These are phyloP conservation scores for Zaprionus taronus DNA, from an alignment of 1,140 invertebrate genomes.

Conservation along the genomic window DNA sequence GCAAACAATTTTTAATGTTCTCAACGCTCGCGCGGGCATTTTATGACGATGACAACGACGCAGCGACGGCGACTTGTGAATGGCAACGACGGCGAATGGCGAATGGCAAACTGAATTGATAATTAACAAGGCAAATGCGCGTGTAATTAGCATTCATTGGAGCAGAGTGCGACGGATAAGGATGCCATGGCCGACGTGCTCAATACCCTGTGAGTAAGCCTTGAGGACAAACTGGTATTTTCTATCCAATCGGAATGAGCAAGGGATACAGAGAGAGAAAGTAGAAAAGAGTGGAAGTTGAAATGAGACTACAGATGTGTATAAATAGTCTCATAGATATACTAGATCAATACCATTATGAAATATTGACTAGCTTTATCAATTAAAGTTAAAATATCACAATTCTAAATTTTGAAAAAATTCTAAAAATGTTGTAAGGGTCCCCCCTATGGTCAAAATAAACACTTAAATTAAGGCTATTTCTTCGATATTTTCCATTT, in stretches of 20 bases:
- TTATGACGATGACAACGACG: conserved; percentile 62
- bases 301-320: not conserved
- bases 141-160: conserved; percentile 80
- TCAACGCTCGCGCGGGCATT: conserved; percentile 58
- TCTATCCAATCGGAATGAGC: not conserved
- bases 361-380: no score
- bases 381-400: no score
- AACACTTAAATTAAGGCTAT: no score
- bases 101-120: conserved; percentile 73
- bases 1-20: conserved; percentile 77
- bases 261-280: not conserved
- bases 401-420: no score
- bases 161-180: conserved; percentile 28
- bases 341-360: no score
- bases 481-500: no score
- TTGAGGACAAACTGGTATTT: not conserved
- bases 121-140: conserved; percentile 81
- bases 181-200: not conserved
- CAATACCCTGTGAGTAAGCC: not conserved
- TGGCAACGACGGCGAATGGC: conserved; percentile 51
- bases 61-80: conserved; percentile 26
- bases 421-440: no score
- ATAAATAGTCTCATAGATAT: no score
- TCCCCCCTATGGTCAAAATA: no score
- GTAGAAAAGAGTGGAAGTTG: not conserved